phyloP scores from a whole-genome alignment of 2,113 vertebrate species.

The Phasianus colchicus region DNA sequence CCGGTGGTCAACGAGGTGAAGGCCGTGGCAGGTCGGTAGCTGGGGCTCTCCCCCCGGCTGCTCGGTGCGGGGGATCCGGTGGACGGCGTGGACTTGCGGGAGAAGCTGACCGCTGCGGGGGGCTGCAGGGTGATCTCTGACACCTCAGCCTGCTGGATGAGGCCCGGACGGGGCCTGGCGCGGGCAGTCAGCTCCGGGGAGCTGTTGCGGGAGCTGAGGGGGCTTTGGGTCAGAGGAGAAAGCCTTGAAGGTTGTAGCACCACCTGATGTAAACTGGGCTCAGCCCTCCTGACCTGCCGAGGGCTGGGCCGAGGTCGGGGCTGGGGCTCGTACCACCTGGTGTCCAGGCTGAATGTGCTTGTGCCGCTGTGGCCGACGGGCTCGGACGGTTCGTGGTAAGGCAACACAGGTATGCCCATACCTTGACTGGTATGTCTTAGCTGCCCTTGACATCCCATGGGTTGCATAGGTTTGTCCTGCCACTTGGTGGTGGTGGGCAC shows the following conservation, averaged over 20 bases:
- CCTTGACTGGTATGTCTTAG: conserved; percentile 99
- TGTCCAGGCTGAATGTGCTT: conserved; percentile 97
- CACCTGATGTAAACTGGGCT: conserved; percentile 97
- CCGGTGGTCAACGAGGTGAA: conserved; percentile 90
- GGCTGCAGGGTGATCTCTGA: conserved; percentile 94
- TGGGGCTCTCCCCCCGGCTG: conserved; percentile 85
- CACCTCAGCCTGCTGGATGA: conserved; percentile 93
- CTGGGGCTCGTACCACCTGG: conserved; percentile 95
- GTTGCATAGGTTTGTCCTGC: conserved; percentile 98
- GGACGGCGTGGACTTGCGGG: conserved; percentile 91
- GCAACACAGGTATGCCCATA: conserved; percentile 99
- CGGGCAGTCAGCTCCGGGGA: conserved; percentile 94
- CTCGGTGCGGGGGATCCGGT: conserved; percentile 90
- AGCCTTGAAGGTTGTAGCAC: conserved; percentile 97
- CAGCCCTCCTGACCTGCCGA: conserved; percentile 90
- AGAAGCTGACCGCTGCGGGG: conserved; percentile 90
- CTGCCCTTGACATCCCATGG: conserved; percentile 95
- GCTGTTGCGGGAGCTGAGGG: conserved; percentile 93
- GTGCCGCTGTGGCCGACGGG: conserved; percentile 88
- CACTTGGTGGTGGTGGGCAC: conserved; percentile 82
- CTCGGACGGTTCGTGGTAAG: conserved; percentile 95
- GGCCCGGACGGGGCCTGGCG: conserved; percentile 90
- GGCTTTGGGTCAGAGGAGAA: conserved; percentile 97
- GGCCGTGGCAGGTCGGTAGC: conserved; percentile 87
- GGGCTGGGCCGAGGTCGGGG: conserved; percentile 94